Evolutionary conservation across 2,797 vertebrate species (phyloP).

Genomic region (Liasis olivaceus): DNA sequence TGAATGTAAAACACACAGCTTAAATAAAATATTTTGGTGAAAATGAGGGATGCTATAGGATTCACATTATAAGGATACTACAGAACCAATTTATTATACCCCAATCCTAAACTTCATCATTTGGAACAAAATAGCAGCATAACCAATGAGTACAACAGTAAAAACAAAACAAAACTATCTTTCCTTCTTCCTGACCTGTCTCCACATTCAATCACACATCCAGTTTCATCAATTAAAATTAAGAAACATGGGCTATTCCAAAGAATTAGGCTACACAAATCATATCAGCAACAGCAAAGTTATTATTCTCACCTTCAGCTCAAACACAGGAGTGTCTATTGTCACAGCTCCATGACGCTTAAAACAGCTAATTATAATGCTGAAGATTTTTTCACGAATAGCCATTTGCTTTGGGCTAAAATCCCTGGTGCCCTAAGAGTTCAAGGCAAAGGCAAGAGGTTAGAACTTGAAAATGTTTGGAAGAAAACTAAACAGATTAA

Average conservation of each 20-base stretch:
- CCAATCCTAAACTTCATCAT: neutral
- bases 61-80: neutral
- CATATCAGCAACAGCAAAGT: constrained; percentile 55
- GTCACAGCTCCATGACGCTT: constrained; percentile 93
- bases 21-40: neutral
- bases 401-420: constrained; percentile 94
- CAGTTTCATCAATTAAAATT: neutral
- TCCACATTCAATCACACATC: neutral
- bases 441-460: constrained; percentile 20
- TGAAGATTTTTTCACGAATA: constrained; percentile 90
- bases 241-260: neutral
- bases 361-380: constrained; percentile 84
- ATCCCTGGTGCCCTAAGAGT: constrained; percentile 90
- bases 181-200: neutral
- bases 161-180: neutral
- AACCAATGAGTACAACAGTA: neutral
- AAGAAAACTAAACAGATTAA: constrained; percentile 13
- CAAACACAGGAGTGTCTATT: constrained; percentile 95
- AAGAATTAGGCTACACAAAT: neutral
- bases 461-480: neutral
- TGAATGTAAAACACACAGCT: neutral
- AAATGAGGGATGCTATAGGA: neutral
- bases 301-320: constrained; percentile 85
- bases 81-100: neutral
- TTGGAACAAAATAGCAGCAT: neutral